Percentiles rank a stretch among this genome's conserved stretches.
Conservation (phyloP, 2,888 invertebrate species). For the Calliopum simillimum region DNA sequence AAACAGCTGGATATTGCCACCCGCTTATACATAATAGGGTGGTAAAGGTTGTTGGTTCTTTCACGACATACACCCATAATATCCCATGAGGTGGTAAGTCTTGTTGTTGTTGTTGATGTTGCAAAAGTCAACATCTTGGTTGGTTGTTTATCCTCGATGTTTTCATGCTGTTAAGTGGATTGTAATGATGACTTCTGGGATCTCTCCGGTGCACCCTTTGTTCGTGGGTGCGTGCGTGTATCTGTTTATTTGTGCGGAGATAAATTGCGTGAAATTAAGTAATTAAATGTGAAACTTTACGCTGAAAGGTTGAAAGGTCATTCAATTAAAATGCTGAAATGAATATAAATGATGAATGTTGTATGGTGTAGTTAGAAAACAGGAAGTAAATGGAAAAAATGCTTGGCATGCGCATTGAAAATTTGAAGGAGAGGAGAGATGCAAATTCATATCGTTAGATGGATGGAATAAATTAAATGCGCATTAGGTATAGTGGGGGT, state of each 20-base stretch:
- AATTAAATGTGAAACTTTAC: constrained; percentile 58
- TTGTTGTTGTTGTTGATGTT: not conserved
- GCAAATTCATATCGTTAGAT: too few relatives aligned
- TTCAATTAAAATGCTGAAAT: constrained; percentile 35
- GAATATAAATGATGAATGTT: not conserved
- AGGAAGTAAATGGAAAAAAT: too few relatives aligned
- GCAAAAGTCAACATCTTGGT: constrained; percentile 19
- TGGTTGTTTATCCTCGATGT: constrained; percentile 23
- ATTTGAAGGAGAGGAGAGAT: too few relatives aligned
- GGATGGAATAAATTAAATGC: too few relatives aligned
- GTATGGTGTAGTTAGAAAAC: not conserved
- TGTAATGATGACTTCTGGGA: constrained; percentile 42
- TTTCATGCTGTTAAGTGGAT: constrained; percentile 40
- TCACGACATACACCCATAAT: not conserved
- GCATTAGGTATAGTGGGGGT: too few relatives aligned
- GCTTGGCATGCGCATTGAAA: too few relatives aligned
- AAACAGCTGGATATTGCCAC: too few relatives aligned
- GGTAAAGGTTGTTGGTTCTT: constrained; percentile 15
- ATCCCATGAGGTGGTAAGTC: constrained; percentile 5
- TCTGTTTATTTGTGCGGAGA: constrained; percentile 41
- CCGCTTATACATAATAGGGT: too few relatives aligned
- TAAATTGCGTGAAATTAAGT: constrained; percentile 64
- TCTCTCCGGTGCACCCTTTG: not conserved
- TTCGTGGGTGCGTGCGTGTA: constrained; percentile 24
- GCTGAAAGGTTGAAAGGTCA: constrained; percentile 39